phyloP scores from a whole-genome alignment of 2,797 vertebrate genomes.

The Phoebastria nigripes region DNA sequence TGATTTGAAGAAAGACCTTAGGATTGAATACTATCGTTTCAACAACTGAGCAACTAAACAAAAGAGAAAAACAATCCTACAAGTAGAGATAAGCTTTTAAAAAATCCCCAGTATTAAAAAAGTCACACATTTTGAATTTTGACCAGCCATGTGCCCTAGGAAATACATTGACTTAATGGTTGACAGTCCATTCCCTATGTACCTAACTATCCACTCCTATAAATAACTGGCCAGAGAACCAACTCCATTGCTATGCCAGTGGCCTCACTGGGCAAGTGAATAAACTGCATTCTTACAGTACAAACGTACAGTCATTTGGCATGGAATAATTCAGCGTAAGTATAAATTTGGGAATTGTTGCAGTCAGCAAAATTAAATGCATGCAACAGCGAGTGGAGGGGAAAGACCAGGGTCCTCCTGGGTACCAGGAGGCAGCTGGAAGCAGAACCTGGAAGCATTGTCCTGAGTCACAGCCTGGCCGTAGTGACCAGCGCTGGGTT shows the following conservation, averaged over 20 bases:
- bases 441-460: background rate
- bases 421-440: background rate
- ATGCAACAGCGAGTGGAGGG: fast-evolving
- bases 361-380: background rate
- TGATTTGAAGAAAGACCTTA: background rate
- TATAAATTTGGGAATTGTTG: background rate
- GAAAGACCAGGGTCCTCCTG: background rate
- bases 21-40: background rate
- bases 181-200: background rate
- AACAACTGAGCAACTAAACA: background rate
- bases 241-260: background rate
- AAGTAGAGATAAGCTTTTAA: background rate
- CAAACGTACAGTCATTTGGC: background rate
- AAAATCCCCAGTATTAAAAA: background rate
- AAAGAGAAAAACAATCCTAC: background rate
- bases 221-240: background rate
- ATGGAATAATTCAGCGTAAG: background rate
- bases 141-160: background rate
- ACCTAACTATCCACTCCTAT: background rate
- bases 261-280: background rate
- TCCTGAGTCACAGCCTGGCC: background rate
- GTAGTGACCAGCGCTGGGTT: background rate
- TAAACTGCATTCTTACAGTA: background rate
- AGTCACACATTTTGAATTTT: background rate
- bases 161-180: background rate